A percentile compares a stretch with the other conserved stretches of the same genome.
Evolutionary conservation across 2,113 vertebrate genomes (phyloP).

Genomic region (Anseranas semipalmata): DNA sequence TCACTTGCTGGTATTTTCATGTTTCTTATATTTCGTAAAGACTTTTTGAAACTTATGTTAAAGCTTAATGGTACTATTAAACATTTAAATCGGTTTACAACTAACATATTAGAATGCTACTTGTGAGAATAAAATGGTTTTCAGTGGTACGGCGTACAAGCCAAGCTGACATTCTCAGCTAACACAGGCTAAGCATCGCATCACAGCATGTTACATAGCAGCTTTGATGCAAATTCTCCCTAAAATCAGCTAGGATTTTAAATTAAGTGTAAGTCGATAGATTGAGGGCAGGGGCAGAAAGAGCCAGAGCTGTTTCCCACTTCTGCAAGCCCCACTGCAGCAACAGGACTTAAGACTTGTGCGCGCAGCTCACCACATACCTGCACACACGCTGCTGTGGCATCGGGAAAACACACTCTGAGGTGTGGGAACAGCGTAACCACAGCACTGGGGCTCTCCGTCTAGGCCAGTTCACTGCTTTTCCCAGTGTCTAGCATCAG

Average conservation of each 20-base stretch:
- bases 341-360: neutral
- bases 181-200: neutral
- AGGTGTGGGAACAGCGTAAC: neutral
- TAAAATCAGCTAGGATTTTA: neutral
- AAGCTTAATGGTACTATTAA: neutral
- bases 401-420: fast-evolving
- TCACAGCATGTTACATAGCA: neutral
- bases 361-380: neutral
- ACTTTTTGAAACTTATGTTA: neutral
- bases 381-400: neutral
- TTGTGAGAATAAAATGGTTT: neutral
- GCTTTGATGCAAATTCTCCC: neutral
- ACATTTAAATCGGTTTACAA: neutral
- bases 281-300: neutral
- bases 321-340: neutral
- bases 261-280: neutral
- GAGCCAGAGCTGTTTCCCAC: neutral
- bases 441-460: neutral
- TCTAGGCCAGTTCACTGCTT: neutral
- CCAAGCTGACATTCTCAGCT: neutral
- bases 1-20: neutral
- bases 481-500: neutral
- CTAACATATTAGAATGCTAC: neutral
- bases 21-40: neutral
- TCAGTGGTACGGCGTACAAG: neutral